These are phyloP conservation scores for Hirundo rustica DNA, from an alignment of 2,797 vertebrate species.

Conservation along the genomic window DNA sequence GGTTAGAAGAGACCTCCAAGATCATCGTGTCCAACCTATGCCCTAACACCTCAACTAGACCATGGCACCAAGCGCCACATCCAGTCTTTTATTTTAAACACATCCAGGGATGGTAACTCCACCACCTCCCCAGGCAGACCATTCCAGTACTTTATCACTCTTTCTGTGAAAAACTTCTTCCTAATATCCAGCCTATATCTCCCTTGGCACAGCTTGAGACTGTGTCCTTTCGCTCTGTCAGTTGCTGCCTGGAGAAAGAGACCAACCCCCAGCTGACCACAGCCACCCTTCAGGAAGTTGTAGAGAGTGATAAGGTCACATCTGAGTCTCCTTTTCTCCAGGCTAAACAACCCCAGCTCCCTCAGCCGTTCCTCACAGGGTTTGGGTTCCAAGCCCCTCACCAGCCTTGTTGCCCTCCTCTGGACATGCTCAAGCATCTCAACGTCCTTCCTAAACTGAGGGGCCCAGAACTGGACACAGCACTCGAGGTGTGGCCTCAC, in stretches of 20 bases:
- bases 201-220: neutral
- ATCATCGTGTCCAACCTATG: fast-evolving
- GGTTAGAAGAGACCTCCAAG: neutral
- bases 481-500: neutral
- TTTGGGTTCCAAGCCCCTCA: neutral
- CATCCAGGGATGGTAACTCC: neutral
- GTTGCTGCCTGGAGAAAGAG: neutral
- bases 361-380: neutral
- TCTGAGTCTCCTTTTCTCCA: neutral
- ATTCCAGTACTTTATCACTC: neutral
- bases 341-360: neutral
- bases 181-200: neutral
- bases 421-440: fast-evolving
- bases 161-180: neutral
- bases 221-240: fast-evolving
- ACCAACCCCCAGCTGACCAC: neutral
- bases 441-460: neutral
- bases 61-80: neutral
- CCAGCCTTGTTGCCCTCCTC: neutral
- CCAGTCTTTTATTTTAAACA: neutral
- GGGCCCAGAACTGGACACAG: neutral
- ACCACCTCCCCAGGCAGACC: fast-evolving
- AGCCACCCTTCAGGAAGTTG: fast-evolving
- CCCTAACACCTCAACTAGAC: neutral
- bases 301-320: neutral